Evolutionary conservation across 2,113 vertebrate species (phyloP), one percentile per base, ranked within the genome.

Genomic region (Bufo gargarizans): DNA sequence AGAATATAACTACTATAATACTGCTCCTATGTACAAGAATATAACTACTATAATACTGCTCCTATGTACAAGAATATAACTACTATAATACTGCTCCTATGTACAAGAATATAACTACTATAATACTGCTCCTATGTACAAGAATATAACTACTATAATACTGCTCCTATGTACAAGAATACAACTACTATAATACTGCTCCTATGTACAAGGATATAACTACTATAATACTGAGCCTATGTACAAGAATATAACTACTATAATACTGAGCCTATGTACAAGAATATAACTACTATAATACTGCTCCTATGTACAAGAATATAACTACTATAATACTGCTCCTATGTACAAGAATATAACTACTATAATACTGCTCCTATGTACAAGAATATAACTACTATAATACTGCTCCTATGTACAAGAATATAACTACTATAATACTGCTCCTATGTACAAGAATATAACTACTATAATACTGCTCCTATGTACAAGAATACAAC

Each of bases 71-170:
- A 71, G 67, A 71, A 33, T 71, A 71, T 33, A 71, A 71, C 67
- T 71, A 71, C 67, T 71, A 71, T 71, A 71, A 71, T 71, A 43
- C 67, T 71, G 59, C 14, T 61, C 8, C 59, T 69, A 69, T 69
- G 22, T 69, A 69, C 65, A 69, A 12, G 65, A 69, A 33, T 69
- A 69, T 69, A 69, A 69, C 65, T 69, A 33, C 65, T 69, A 69
- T 69, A 69, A 69, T 69, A 69, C n/a, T 69, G n/a, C 65, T 4
- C 65, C 65, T 69, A 69, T 69, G 22, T 69, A 69, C 65, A 69
- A 69, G 65, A 69, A 69, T 69, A 33, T 71, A 71, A 71, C 67
- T 71, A 71, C 67, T 33, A 71, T 71, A 71, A 71, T 71, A 71
- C 67, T 71, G 67, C 67, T 3, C 67, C 22, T 71, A 71, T 71